Conservation (phyloP, 2,888 invertebrate species). For the Scelioninae gen. 2 region DNA sequence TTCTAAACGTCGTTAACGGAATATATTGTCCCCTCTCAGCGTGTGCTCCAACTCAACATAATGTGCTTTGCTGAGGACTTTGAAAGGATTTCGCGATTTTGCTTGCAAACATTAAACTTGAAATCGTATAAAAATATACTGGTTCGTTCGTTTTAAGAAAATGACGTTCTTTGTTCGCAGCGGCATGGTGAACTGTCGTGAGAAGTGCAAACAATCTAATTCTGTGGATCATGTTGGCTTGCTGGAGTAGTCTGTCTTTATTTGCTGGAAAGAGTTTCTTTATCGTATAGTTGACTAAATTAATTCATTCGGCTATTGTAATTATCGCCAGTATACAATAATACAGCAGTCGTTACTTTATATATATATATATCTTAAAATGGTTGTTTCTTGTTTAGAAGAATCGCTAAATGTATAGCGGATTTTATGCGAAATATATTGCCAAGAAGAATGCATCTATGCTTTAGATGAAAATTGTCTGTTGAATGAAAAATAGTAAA, state of each 20-base stretch:
- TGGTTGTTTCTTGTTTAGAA: too few species aligned
- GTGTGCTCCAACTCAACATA: not conserved
- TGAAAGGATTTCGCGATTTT: too few species aligned
- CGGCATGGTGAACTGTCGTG: conserved; percentile 19
- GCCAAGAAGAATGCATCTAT: too few species aligned
- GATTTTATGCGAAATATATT: too few species aligned
- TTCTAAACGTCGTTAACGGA: conserved; percentile 25
- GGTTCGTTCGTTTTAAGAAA: conserved; percentile 26
- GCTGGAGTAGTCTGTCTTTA: conserved; percentile 6
- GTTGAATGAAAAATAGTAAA: too few species aligned
- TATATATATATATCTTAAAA: too few species aligned
- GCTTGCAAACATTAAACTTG: conserved; percentile 37
- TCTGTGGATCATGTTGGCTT: not conserved
- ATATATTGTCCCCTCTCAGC: conserved; percentile 19
- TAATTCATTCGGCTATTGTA: too few species aligned
- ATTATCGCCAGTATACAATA: too few species aligned
- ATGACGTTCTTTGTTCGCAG: conserved; percentile 38
- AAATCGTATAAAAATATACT: conserved; percentile 37
- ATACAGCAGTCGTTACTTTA: too few species aligned
- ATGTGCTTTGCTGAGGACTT: conserved; percentile 10
- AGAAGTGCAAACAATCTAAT: conserved; percentile 40
- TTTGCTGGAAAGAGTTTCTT: conserved; percentile 15
- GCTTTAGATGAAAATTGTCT: too few species aligned
- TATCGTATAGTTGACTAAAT: too few species aligned
- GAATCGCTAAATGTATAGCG: too few species aligned